These are phyloP conservation scores for Diglossa cyanea DNA, from an alignment of 2,797 vertebrate species.

Conservation along the genomic window DNA sequence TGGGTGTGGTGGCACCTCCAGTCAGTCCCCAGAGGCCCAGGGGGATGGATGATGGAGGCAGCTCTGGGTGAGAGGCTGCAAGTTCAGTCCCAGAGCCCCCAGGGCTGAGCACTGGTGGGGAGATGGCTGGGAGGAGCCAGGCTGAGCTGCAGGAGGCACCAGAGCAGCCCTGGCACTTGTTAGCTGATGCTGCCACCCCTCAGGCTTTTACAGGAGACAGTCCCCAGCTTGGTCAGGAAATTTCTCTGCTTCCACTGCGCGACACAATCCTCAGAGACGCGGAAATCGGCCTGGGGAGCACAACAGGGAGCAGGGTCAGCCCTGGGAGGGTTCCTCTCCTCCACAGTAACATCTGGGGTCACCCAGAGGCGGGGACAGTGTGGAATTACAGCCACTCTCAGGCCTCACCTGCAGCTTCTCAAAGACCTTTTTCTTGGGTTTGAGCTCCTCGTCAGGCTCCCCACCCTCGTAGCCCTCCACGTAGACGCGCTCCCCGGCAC, in stretches of 20 bases:
- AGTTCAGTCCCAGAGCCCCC: neutral
- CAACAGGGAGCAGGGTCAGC: neutral
- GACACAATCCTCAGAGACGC: constrained; percentile 81
- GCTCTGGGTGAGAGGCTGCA: neutral
- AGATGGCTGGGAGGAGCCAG: neutral
- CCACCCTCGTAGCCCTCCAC: constrained; percentile 88
- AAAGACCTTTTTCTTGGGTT: constrained; percentile 97
- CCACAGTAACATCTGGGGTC: neutral
- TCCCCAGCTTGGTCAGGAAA: constrained; percentile 92
- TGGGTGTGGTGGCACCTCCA: neutral
- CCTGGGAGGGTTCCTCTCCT: neutral
- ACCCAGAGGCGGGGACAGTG: neutral
- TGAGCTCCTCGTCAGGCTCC: constrained; percentile 88
- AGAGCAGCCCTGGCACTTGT: neutral
- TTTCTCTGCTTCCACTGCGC: constrained; percentile 92
- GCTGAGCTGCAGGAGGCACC: neutral
- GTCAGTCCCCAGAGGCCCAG: neutral
- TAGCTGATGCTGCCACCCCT: constrained; percentile 93
- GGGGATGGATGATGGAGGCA: neutral
- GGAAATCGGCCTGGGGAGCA: constrained; percentile 84
- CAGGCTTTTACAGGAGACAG: constrained; percentile 89
- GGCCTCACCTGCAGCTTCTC: constrained; percentile 91
- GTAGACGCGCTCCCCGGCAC: constrained; percentile 86
- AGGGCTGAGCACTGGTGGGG: neutral
- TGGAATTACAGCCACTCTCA: neutral